A percentile compares a stretch with the other conserved stretches of the same genome.
Evolutionary conservation across 2,888 invertebrate genomes (phyloP).

Genomic region (Limenitis camilla): DNA sequence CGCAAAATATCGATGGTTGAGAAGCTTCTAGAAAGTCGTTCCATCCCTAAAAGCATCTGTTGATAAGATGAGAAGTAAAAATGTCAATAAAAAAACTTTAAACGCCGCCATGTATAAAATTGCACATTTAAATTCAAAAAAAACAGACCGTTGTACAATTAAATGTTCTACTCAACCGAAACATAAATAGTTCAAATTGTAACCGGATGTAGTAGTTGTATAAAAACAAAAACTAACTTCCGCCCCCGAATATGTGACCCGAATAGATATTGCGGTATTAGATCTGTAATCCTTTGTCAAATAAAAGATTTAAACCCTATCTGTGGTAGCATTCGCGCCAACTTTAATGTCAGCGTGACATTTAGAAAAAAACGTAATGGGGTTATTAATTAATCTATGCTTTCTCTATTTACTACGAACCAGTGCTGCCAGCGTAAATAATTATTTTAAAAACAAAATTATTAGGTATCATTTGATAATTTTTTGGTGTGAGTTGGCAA

Average conservation of each 20-base stretch:
- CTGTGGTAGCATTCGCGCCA: slow-evolving; percentile 51
- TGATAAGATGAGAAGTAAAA: no score
- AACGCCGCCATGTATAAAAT: background rate
- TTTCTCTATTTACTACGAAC: background rate
- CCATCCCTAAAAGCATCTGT: no score
- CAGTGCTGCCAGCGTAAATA: background rate
- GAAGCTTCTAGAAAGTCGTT: no score
- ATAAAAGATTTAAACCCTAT: slow-evolving; percentile 44
- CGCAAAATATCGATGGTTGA: no score
- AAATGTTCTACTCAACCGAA: slow-evolving; percentile 16
- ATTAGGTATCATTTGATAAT: no score
- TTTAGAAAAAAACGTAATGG: slow-evolving; percentile 42
- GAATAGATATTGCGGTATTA: slow-evolving; percentile 62
- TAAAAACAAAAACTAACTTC: slow-evolving; percentile 49
- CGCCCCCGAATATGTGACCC: slow-evolving; percentile 51
- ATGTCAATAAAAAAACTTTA: no score
- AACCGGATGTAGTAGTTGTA: slow-evolving; percentile 53
- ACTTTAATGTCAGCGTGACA: slow-evolving; percentile 55
- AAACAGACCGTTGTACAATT: slow-evolving; percentile 15
- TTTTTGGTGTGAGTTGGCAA: background rate
- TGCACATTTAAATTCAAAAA: slow-evolving; percentile 2
- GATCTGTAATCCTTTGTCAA: slow-evolving; percentile 26
- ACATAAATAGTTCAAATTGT: slow-evolving; percentile 14
- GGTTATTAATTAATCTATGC: slow-evolving; percentile 21
- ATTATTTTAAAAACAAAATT: background rate